phyloP scores from a whole-genome alignment of 2,888 invertebrate genomes.

The Lycophotia porphyrea region DNA sequence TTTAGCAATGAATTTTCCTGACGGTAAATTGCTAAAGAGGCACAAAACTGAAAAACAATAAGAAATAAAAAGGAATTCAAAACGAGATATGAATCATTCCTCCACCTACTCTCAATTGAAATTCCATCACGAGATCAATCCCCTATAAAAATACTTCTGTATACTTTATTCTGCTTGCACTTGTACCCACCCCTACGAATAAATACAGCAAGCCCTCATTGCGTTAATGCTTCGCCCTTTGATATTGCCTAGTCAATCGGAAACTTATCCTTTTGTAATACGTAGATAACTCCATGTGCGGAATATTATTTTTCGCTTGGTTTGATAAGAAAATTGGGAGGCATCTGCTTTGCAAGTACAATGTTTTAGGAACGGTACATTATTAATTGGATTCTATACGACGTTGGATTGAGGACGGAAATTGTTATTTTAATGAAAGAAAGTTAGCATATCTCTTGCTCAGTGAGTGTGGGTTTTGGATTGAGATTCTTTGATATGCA shows the following conservation, averaged over 20 bases:
- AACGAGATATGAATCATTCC: not conserved
- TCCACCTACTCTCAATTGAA: not conserved
- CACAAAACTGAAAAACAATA: not conserved
- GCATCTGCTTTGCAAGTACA: slow-evolving; percentile 78
- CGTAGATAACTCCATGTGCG: slow-evolving; percentile 77
- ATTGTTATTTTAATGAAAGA: slow-evolving; percentile 46
- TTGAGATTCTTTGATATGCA: not conserved
- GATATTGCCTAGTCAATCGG: slow-evolving; percentile 85
- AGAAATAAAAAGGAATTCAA: not conserved
- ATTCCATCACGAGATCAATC: slow-evolving; percentile 23
- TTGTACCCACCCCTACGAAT: slow-evolving; percentile 66
- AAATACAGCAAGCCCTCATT: slow-evolving; percentile 72
- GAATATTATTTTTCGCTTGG: slow-evolving; percentile 86
- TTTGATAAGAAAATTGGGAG: slow-evolving; percentile 85
- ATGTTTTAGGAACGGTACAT: slow-evolving; percentile 52
- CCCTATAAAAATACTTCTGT: slow-evolving; percentile 31
- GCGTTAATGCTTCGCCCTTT: slow-evolving; percentile 82
- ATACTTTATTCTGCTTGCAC: slow-evolving; percentile 48
- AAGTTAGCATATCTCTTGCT: slow-evolving; percentile 29
- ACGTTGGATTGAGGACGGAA: slow-evolving; percentile 26
- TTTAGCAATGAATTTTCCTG: not conserved
- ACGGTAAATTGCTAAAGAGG: not conserved
- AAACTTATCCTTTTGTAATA: slow-evolving; percentile 87
- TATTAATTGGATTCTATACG: slow-evolving; percentile 53
- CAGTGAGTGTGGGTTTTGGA: not conserved